Base-by-base conservation (phyloP, 1,140 invertebrate genomes). In the Diabrotica undecimpunctata region DNA sequence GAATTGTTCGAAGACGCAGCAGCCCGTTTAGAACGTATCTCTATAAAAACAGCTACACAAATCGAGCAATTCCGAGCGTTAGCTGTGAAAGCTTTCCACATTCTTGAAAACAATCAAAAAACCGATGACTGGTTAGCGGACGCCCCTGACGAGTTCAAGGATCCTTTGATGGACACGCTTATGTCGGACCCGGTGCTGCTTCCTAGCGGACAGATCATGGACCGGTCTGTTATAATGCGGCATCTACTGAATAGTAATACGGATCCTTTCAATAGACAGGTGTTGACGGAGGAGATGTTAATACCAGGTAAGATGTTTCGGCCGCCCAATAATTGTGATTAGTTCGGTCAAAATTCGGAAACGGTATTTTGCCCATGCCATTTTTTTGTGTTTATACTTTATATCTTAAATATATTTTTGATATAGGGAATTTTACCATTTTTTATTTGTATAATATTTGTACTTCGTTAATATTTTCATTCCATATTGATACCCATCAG, bases 231-330 rank as follows among this genome's bases (percentile, higher is more conserved):
- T 66, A 99, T 99, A 59, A 86, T 94, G 68, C 85, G 93, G 62
- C 96, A 98, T 84, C 86, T 99, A 74, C 85, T 99, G 55, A 98
- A 97, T 79, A 97, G 95, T 71, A 90, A 89, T 70, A 98, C 95
- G 0, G 96, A 99, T 86, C 97, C 97, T 4, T 99, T 99, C 81
- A 98, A 96, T 78, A 83, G 97, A 53, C 95, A 97, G 79, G 91
- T 91, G 6, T 85, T 98, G 7, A 93, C 88, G 52, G 93, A 95
- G 81, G 92, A 95, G 67, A 90, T 94, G 86, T 83, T 97, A 14
- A 81, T 83, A 55, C 88, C 90, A 78, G 88, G 90, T 92, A 79
- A 81, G 74, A 70, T 11, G 62, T 37, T n/a, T n/a, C n/a, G n/a
- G n/a, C n/a, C n/a, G n/a, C n/a, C n/a, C n/a, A n/a, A n/a, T n/a